Evolutionary conservation across 2,113 vertebrate genomes (phyloP).

Genomic region (Neotoma lepida): DNA sequence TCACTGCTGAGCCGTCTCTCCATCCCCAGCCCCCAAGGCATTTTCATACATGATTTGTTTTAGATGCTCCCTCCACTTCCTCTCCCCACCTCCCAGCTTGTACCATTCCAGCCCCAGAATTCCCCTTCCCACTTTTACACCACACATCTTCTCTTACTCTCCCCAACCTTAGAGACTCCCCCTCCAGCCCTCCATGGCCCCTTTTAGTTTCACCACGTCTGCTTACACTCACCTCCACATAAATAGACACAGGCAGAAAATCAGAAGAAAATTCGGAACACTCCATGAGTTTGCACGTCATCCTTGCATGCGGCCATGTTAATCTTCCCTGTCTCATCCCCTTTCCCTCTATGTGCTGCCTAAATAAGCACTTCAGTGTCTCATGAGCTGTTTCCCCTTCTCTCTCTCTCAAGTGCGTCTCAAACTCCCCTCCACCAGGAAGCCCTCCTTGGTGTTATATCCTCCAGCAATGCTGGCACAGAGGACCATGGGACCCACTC

Average conservation of each 20-base stretch:
- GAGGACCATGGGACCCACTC: not conserved
- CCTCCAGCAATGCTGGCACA: not conserved
- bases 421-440: conserved; percentile 1
- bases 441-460: not conserved
- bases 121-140: not conserved
- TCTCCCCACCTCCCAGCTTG: not conserved
- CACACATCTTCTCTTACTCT: not conserved
- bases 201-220: not conserved
- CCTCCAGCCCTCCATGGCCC: not conserved
- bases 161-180: not conserved
- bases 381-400: not conserved
- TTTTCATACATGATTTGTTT: not conserved
- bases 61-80: not conserved
- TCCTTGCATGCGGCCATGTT: not conserved
- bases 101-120: not conserved
- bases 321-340: not conserved
- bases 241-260: not conserved
- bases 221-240: not conserved
- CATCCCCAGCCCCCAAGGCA: too few relatives aligned
- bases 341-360: too few relatives aligned
- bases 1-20: too few relatives aligned
- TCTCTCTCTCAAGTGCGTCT: not conserved
- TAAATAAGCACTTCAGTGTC: not conserved
- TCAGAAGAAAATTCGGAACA: not conserved
- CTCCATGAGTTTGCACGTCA: not conserved